Evolutionary conservation across 2,888 invertebrate genomes (phyloP).

Genomic region (Drosophila demipolita): DNA sequence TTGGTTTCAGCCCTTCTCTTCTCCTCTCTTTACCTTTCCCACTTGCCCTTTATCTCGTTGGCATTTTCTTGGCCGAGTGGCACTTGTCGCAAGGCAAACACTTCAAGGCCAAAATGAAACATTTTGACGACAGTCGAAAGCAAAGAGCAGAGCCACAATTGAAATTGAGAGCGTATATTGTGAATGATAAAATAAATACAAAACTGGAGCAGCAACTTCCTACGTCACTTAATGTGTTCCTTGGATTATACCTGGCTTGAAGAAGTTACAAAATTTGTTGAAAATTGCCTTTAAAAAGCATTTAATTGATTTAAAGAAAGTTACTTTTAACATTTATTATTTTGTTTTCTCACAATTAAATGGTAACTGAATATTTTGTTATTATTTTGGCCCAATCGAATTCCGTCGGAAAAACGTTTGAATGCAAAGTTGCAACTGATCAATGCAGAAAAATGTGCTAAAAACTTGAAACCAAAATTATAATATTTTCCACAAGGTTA

Average conservation of each 20-base stretch:
- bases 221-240: background rate
- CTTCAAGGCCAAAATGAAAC: conserved; percentile 62
- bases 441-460: background rate
- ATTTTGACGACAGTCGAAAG: conserved; percentile 59
- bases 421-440: background rate
- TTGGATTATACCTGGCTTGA: background rate
- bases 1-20: too few relatives aligned
- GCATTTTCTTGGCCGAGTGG: conserved; percentile 26
- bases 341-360: background rate
- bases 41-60: background rate
- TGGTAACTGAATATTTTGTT: background rate
- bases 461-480: background rate
- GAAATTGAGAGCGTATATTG: conserved; percentile 63
- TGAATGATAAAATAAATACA: conserved; percentile 62
- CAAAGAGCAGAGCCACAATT: conserved; percentile 46
- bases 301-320: too few relatives aligned
- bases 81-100: conserved; percentile 54
- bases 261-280: background rate
- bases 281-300: background rate
- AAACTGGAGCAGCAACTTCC: conserved; percentile 43
- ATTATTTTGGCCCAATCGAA: background rate
- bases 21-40: background rate
- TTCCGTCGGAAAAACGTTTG: too few relatives aligned
- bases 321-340: too few relatives aligned
- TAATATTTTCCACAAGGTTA: background rate